Evolutionary conservation across 2,888 invertebrate genomes (phyloP).

Genomic region (Papilio elwesi): DNA sequence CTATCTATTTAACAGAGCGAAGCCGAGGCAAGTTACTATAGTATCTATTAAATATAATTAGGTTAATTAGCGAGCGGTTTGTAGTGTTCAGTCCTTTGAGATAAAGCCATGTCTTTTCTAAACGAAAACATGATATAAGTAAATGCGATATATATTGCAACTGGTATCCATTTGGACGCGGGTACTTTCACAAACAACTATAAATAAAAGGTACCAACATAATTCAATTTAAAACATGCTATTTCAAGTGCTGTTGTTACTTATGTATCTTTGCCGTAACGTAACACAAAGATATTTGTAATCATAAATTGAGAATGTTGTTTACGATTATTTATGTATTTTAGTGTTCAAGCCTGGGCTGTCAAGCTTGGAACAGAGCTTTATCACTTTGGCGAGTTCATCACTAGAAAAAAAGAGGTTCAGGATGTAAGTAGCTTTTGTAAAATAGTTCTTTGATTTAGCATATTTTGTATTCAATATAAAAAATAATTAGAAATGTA

Average conservation of each 20-base stretch:
- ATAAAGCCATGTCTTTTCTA: neutral
- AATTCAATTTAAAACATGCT: conserved; percentile 16
- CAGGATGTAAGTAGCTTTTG: conserved; percentile 85
- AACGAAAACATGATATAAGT: neutral
- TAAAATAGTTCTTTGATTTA: no score
- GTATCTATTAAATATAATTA: conserved; percentile 9
- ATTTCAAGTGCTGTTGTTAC: neutral
- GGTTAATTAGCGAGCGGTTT: neutral
- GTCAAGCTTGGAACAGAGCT: conserved; percentile 91
- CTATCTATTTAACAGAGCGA: no score
- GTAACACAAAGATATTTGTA: neutral
- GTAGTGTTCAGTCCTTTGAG: neutral
- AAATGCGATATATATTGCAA: no score
- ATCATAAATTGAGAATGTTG: conserved; percentile 7
- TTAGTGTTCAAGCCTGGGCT: conserved; percentile 91
- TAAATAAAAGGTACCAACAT: neutral
- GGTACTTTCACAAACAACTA: neutral
- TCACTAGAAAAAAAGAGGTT: conserved; percentile 91
- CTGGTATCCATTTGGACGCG: neutral
- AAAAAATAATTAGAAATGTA: neutral
- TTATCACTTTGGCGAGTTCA: conserved; percentile 91
- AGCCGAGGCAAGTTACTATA: neutral
- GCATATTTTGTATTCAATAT: no score
- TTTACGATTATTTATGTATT: conserved; percentile 13
- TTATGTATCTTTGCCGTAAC: neutral